Evolutionary conservation across 92 coral and sea anemone genomes (phyloP), one percentile per base, ranked within the genome.

Genomic region (Porites evermanni): DNA sequence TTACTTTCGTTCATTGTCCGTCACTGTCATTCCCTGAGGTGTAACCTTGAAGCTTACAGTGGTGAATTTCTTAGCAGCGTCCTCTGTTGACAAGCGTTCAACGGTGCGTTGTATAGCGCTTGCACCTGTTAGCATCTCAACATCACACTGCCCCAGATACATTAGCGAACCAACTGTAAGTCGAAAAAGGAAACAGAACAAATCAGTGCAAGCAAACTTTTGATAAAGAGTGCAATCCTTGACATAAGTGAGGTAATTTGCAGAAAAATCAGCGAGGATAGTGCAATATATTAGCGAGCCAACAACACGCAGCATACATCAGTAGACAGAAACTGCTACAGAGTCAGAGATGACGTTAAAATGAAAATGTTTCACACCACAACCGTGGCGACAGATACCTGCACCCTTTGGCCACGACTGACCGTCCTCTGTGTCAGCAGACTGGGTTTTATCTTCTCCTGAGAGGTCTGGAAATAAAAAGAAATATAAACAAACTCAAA

Each of bases 1-100:
- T 88, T 92, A 97, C 99, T 97, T 97, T 73, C 99, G 85, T 60
- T 95, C 94, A 54, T 93, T 95, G 84, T 97, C 99, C 12, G 99
- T 97, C 44, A 97, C 84, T 51, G 99, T 97, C 84, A 97, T 93
- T 50, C 99, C 99, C 79, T 95, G 89, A 23, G 89, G 95, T 51
- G 94, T 88, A 59, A 97, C 92, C 86, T 93, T 95, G 80, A 97
- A 94, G 76, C 94, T 91, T 59, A 97, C 91, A 23, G 98, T 84
- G 8, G 98, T 96, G 59, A 96, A 93, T 69, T 87, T 92, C 65
- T 93, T 95, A 16, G 87, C 89, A 26, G 94, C 94, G 47, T 93
- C 91, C 14, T 90, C 94, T 14, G 86, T 86, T 6, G 95, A 88
- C 29, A 96, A 93, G 58, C 87, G 89, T 60, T 93, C 99, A 10